Percentiles rank a stretch among this genome's conserved stretches.
Evolutionary conservation across 2,888 invertebrate species (phyloP).

Genomic region (Drosophila antonietae): DNA sequence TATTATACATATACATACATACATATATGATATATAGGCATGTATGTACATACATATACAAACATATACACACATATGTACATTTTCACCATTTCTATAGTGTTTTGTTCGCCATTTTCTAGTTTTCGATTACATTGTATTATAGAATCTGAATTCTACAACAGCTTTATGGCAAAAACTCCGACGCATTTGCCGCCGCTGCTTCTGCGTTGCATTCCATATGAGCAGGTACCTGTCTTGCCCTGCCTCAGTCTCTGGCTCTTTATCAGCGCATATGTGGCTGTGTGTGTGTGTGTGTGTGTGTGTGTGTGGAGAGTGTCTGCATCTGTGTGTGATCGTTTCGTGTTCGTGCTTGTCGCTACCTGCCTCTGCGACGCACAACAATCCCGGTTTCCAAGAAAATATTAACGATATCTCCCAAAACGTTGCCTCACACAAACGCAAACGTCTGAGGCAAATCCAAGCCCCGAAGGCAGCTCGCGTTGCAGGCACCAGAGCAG

Average conservation of each 20-base stretch:
- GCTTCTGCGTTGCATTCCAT: constrained; percentile 61
- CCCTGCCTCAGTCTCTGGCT: constrained; percentile 46
- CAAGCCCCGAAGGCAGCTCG: constrained; percentile 22
- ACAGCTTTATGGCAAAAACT: constrained; percentile 69
- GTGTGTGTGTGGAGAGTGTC: constrained; percentile 25
- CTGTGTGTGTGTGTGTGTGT: constrained; percentile 36
- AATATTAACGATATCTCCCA: constrained; percentile 80
- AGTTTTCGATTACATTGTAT: constrained; percentile 25
- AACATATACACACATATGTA: neutral
- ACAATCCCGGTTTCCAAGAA: constrained; percentile 80
- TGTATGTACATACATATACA: too few species aligned
- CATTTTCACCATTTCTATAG: neutral
- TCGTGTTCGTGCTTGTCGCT: constrained; percentile 51
- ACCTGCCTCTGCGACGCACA: constrained; percentile 65
- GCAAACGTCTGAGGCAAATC: constrained; percentile 19
- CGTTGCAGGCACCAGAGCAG: neutral
- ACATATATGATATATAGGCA: too few species aligned
- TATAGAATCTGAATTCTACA: constrained; percentile 43
- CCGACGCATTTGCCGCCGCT: constrained; percentile 63
- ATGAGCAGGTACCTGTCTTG: constrained; percentile 76
- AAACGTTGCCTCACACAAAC: constrained; percentile 67
- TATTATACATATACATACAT: too few species aligned
- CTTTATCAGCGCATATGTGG: constrained; percentile 44
- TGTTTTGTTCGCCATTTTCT: constrained; percentile 2
- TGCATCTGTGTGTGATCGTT: constrained; percentile 47